Evolutionary conservation across 2,113 vertebrate species (phyloP), one percentile per base, ranked within the genome.

Genomic region (Motacilla alba): DNA sequence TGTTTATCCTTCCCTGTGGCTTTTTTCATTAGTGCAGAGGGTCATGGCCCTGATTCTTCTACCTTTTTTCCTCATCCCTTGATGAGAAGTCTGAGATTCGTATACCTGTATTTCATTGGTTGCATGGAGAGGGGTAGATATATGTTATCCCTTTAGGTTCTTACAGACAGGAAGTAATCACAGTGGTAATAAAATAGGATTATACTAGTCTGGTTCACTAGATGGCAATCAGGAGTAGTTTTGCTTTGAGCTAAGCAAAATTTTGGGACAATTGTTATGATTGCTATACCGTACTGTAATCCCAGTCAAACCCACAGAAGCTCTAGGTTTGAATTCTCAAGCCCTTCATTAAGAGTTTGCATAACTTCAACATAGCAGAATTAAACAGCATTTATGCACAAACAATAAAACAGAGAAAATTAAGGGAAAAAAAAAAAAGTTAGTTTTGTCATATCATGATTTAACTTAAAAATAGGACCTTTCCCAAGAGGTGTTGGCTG

Each of bases 161-260:
- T 59, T 47, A 55, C 3, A 46, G 15, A 27, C 11, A 43, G 50
- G 31, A 81, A 88, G 81, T 56, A 62, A 78, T 70, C 33, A 62
- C 19, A 28, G 19, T 10, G 12, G 35, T 59, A 77, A 59, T 80
- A 70, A 56, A 28, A 24, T 52, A 43, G 16, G 35, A 94, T 13
- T 35, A 2, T 64, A 47, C 46, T 88, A 66, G 27, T 75, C 73
- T 77, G 6, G 22, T 89, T 96, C 93, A 75, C 70, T 96, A 91
- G 90, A 52, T 93, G 90, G 77, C 89, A 94, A 89, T 86, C 50
- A 94, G 92, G 72, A 96, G 88, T 85, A 87, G 56, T 46, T 94
- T 88, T 92, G 23, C n/a, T 72, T 60, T 76, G n/a, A 89, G 26
- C 37, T 78, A 88, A 74, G n/a, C 4, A 94, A 86, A 75, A 33